These are phyloP conservation scores for Xylophagus ater DNA, from an alignment of 2,888 invertebrate genomes.

Conservation along the genomic window DNA sequence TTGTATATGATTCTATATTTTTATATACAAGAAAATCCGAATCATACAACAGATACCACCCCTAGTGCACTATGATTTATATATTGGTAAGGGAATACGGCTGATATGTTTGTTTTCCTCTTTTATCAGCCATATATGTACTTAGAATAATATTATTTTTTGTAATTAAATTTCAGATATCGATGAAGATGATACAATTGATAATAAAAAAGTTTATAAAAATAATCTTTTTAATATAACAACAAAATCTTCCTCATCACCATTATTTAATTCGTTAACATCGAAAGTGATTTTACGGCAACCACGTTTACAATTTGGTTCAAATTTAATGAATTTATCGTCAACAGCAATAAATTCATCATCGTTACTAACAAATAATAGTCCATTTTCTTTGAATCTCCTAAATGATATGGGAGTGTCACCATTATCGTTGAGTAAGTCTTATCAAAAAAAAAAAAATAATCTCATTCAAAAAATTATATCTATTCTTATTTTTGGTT, in stretches of 20 bases:
- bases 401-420: conserved; percentile 7
- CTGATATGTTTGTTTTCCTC: too few relatives aligned
- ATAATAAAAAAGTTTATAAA: conserved; percentile 7
- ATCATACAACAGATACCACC: too few relatives aligned
- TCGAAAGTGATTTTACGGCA: conserved; percentile 31
- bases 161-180: conserved; percentile 10
- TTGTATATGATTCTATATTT: too few relatives aligned
- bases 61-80: too few relatives aligned
- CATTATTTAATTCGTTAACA: conserved; percentile 9
- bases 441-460: too few relatives aligned
- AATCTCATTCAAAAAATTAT: too few relatives aligned
- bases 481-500: conserved; percentile 3
- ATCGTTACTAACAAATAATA: conserved; percentile 26
- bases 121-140: too few relatives aligned
- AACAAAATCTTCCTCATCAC: conserved; percentile 10
- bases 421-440: conserved; percentile 7
- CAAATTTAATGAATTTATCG: conserved; percentile 18
- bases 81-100: too few relatives aligned
- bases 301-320: conserved; percentile 33
- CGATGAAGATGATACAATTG: conserved; percentile 12
- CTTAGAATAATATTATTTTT: too few relatives aligned
- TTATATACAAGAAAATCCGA: too few relatives aligned
- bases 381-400: conserved; percentile 19
- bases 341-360: conserved; percentile 1
- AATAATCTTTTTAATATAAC: conserved; percentile 1